Conservation (phyloP, 2,888 invertebrate species). For the Pegoplata infirma region DNA sequence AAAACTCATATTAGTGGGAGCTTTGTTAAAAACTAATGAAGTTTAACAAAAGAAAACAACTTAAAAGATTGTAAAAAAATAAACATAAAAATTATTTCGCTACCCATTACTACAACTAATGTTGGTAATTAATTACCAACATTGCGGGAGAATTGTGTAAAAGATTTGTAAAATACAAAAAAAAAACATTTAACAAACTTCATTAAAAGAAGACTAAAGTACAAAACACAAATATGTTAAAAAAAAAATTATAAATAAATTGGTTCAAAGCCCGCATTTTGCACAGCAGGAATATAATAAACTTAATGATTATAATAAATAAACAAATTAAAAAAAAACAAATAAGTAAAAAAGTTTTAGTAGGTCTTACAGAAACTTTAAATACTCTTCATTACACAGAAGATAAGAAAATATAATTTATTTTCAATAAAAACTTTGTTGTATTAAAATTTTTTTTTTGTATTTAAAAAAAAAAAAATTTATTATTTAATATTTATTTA, state of each 20-base stretch:
- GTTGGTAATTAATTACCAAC: slow-evolving; percentile 64
- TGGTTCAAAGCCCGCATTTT: slow-evolving; percentile 54
- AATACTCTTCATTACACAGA: too few species aligned
- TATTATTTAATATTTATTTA: too few species aligned
- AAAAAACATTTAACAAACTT: background rate
- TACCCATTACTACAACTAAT: slow-evolving; percentile 31
- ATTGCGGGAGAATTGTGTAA: slow-evolving; percentile 52
- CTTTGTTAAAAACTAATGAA: slow-evolving; percentile 26
- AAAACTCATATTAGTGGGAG: background rate
- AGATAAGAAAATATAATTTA: too few species aligned
- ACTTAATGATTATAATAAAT: slow-evolving; percentile 52
- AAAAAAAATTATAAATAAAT: slow-evolving; percentile 45
- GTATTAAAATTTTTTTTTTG: too few species aligned
- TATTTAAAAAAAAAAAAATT: too few species aligned
- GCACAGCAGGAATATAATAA: slow-evolving; percentile 54
- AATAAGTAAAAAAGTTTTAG: too few species aligned
- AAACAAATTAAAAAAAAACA: slow-evolving; percentile 35
- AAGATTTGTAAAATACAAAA: slow-evolving; percentile 14
- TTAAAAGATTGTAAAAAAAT: background rate
- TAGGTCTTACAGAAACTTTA: too few species aligned
- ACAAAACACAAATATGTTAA: slow-evolving; percentile 2
- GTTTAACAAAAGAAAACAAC: slow-evolving; percentile 11
- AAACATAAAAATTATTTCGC: slow-evolving; percentile 19
- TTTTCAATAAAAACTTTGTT: too few species aligned
- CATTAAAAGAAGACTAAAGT: background rate